A percentile compares a stretch with the other conserved stretches of the same genome.
Conservation (phyloP, 2,113 vertebrate species). For the Xiphophorus hellerii region DNA sequence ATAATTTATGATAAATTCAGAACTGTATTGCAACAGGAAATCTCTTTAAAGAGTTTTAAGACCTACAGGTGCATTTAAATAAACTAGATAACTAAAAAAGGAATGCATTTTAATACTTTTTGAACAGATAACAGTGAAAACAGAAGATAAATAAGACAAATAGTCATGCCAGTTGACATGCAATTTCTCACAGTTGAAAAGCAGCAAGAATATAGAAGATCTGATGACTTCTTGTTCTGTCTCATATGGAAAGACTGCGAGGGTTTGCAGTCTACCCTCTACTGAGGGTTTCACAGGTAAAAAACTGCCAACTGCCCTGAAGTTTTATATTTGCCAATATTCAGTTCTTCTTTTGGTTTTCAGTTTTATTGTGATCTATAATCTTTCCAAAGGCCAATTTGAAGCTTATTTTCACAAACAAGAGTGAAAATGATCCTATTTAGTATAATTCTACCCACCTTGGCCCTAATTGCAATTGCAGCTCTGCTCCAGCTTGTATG, state of each 20-base stretch:
- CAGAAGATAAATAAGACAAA: too few species aligned
- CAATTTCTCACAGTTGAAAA: too few species aligned
- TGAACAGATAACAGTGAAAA: too few species aligned
- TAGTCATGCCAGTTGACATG: too few species aligned
- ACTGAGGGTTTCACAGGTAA: neutral
- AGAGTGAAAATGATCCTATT: neutral
- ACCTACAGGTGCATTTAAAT: neutral
- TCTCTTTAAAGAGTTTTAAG: neutral
- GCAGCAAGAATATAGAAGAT: too few species aligned
- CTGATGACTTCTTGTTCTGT: too few species aligned
- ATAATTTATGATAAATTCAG: neutral
- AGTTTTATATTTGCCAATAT: conserved; percentile 1
- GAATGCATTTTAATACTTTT: neutral
- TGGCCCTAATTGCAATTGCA: conserved; percentile 11
- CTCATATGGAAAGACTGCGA: too few species aligned
- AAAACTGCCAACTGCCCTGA: neutral
- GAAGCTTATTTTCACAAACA: neutral
- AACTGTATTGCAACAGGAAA: neutral
- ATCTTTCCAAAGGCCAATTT: neutral
- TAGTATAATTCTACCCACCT: neutral
- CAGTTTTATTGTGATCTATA: neutral
- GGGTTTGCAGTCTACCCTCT: neutral
- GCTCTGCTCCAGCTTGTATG: neutral
- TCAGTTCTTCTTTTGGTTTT: conserved; percentile 5
- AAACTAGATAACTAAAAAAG: neutral